Base-by-base conservation (phyloP, 2,113 vertebrate species). In the Protobothrops mucrosquamatus region DNA sequence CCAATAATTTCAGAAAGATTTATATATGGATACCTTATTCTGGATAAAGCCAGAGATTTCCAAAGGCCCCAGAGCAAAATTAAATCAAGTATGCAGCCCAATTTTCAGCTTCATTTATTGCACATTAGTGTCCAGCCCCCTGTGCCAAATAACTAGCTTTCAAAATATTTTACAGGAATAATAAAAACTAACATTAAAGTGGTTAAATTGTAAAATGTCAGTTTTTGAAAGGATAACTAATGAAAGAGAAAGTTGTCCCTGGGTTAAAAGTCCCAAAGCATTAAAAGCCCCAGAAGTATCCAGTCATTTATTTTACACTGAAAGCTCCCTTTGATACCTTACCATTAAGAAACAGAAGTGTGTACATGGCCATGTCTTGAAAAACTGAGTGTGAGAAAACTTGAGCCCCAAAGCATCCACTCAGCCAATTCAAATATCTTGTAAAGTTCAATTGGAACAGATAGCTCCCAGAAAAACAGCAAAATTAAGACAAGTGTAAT, bases 381-480 rank as follows among this genome's bases (percentile, higher is more conserved):
- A 0, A n/a, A 69, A 26, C 6, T 86, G 3, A 48, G 22, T 6
- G 56, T 39, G 91, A 18, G 12, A 10, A 93, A 96, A 89, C 14
- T 91, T 91, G 43, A 89, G 86, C 57, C 85, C 88, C 51, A 20
- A 15, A 20, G 39, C 59, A 85, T 85, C 29, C 20, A 29, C 4
- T 29, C 18, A 24, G n/a, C 64, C 51, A 94, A 88, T 94, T 0
- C 92, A 92, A 92, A 34, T 22, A 26, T 22, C 24, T 1, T 46
- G 91, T 3, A 89, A 93, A 89, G 29, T 89, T 55, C 11, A 11
- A 55, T 54, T 5, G 91, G 95, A 89, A 95, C 10, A 92, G 94
- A 88, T 29, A 85, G 3, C 57, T 94, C 7, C 14, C 20, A 85
- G 93, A 87, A 89, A 59, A 95, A 11, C 14, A 94, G 93, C 91